Evolutionary conservation across 2,797 vertebrate species (phyloP).

Genomic region (Xerus rutilus): DNA sequence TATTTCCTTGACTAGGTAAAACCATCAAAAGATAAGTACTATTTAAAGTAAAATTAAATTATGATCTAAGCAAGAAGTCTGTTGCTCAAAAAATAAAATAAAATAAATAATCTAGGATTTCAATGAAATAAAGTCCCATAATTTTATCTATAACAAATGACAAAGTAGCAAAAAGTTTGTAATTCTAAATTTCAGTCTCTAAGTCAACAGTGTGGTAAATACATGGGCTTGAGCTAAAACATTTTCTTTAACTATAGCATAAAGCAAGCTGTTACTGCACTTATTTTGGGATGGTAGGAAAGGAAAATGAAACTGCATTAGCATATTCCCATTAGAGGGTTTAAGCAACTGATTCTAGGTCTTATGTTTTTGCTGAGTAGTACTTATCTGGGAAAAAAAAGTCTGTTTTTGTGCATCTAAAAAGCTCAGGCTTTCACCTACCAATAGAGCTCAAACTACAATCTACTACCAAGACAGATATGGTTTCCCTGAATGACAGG

Average conservation of each 20-base stretch:
- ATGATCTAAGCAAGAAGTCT: conserved; percentile 24
- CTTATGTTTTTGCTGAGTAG: conserved; percentile 9
- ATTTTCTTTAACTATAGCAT: conserved; percentile 5
- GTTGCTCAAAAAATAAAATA: conserved; percentile 24
- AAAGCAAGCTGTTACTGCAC: neutral
- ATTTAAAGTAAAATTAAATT: conserved; percentile 70
- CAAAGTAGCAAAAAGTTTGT: conserved; percentile 4
- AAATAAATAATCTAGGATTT: conserved; percentile 42
- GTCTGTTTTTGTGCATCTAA: neutral
- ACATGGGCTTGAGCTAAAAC: neutral
- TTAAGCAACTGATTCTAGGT: conserved; percentile 15
- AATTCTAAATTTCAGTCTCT: conserved; percentile 20
- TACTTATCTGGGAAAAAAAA: conserved; percentile 14
- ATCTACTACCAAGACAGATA: conserved; percentile 35
- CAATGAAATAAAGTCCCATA: conserved; percentile 60
- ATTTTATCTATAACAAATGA: conserved; percentile 8
- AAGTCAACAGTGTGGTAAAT: neutral
- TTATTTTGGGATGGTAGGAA: conserved; percentile 32
- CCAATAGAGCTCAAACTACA: neutral
- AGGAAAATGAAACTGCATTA: neutral
- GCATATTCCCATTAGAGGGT: neutral
- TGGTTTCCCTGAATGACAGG: conserved; percentile 13
- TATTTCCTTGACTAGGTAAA: conserved; percentile 68
- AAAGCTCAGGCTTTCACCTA: neutral
- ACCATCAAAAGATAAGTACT: conserved; percentile 45